A percentile compares a stretch with the other conserved stretches of the same genome.
These are phyloP conservation scores for Drosophila kurseongensis DNA, from an alignment of 1,140 invertebrate genomes.

Conservation along the genomic window DNA sequence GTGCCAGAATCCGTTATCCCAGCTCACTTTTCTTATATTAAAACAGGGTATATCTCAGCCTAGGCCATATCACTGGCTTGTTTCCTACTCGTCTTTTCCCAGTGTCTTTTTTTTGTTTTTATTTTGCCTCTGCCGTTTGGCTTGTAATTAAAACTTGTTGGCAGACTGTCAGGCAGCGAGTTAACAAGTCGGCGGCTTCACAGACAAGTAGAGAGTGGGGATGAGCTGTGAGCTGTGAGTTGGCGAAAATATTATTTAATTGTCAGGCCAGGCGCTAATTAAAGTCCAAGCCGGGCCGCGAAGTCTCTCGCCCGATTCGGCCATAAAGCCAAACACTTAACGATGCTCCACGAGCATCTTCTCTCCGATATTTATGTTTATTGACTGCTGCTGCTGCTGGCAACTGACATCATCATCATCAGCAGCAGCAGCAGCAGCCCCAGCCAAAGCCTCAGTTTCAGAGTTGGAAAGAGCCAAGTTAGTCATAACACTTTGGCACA, in stretches of 20 bases:
- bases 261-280: slow-evolving; percentile 75
- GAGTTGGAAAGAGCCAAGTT: slow-evolving; percentile 36
- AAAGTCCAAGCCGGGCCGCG: slow-evolving; percentile 54
- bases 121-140: slow-evolving; percentile 28
- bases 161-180: slow-evolving; percentile 79
- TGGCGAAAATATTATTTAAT: slow-evolving; percentile 79
- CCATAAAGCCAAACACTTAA: slow-evolving; percentile 80
- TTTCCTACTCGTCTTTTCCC: slow-evolving; percentile 21
- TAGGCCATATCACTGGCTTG: background rate
- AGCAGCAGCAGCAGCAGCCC: slow-evolving; percentile 15
- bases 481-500: slow-evolving; percentile 60
- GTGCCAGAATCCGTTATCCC: too few relatives aligned
- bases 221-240: slow-evolving; percentile 27
- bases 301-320: slow-evolving; percentile 59
- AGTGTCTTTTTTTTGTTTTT: slow-evolving; percentile 27
- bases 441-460: slow-evolving; percentile 1
- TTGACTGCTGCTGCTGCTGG: slow-evolving; percentile 57
- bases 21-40: background rate
- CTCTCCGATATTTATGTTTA: slow-evolving; percentile 74
- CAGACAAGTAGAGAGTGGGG: slow-evolving; percentile 13
- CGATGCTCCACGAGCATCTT: slow-evolving; percentile 53
- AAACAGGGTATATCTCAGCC: slow-evolving; percentile 10
- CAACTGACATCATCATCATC: slow-evolving; percentile 72
- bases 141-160: slow-evolving; percentile 81
- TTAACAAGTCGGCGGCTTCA: slow-evolving; percentile 79